Percentiles rank a stretch among this genome's conserved stretches.
phyloP scores from a whole-genome alignment of 1,140 invertebrate species.

The Homalodisca vitripennis region DNA sequence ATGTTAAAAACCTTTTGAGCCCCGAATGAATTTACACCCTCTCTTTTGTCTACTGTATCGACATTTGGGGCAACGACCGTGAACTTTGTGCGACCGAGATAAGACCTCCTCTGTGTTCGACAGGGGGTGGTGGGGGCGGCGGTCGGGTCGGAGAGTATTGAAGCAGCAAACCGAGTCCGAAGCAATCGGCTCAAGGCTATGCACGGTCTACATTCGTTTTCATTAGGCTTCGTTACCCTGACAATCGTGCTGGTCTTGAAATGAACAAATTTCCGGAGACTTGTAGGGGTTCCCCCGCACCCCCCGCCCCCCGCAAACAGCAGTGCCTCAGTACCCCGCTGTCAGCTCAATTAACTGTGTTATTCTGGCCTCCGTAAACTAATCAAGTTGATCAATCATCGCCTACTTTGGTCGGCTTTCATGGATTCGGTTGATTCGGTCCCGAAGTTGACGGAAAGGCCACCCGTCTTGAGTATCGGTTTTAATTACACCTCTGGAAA shows the following conservation, averaged over 20 bases:
- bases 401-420: neutral
- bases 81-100: too few relatives aligned
- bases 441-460: too few relatives aligned
- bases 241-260: neutral
- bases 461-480: too few relatives aligned
- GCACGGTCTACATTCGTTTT: slow-evolving; percentile 5
- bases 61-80: too few relatives aligned
- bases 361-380: slow-evolving; percentile 7
- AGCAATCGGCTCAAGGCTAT: neutral
- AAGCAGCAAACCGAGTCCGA: neutral
- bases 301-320: neutral
- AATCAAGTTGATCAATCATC: slow-evolving; percentile 1
- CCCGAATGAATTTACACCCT: too few relatives aligned
- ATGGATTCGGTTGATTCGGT: too few relatives aligned
- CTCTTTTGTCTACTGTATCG: too few relatives aligned
- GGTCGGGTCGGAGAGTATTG: neutral
- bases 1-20: too few relatives aligned
- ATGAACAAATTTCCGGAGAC: slow-evolving; percentile 12
- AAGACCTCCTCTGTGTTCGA: too few relatives aligned
- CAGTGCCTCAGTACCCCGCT: too few relatives aligned
- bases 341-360: neutral
- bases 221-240: slow-evolving; percentile 11
- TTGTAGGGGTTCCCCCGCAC: slow-evolving; percentile 3
- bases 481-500: too few relatives aligned
- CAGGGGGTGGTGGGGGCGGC: neutral